Percentiles rank a stretch among this genome's conserved stretches.
Evolutionary conservation across 2,797 vertebrate species (phyloP).

Genomic region (Onychomys arenicola): DNA sequence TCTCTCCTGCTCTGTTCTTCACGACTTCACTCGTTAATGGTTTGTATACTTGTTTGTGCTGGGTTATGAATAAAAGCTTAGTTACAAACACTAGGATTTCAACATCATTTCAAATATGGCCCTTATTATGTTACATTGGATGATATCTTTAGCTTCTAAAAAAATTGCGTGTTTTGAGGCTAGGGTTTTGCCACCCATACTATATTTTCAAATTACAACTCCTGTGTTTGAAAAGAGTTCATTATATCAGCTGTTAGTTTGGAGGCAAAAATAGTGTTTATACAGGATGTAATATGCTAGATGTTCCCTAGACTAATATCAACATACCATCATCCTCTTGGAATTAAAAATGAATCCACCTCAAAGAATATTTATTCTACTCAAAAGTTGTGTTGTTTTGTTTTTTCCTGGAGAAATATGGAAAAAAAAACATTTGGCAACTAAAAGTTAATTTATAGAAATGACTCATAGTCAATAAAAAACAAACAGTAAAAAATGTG

Average conservation of each 20-base stretch:
- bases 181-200: not conserved
- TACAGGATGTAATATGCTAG: not conserved
- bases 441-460: not conserved
- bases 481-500: not conserved
- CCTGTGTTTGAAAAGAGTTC: not conserved
- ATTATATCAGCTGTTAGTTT: not conserved
- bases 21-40: not conserved
- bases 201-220: not conserved
- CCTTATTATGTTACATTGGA: not conserved
- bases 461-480: not conserved
- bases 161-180: not conserved
- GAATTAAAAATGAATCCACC: not conserved
- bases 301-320: not conserved
- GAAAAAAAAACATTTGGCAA: not conserved
- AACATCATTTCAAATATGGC: not conserved
- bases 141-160: not conserved
- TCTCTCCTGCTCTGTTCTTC: not conserved
- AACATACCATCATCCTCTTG: not conserved
- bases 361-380: not conserved
- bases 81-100: not conserved
- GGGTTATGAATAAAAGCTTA: not conserved
- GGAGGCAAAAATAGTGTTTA: not conserved
- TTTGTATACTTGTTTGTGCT: fast-evolving
- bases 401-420: not conserved
- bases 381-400: not conserved